Evolutionary conservation across 2,888 invertebrate genomes (phyloP), one percentile per base, ranked within the genome.

Genomic region (Orthosia cruda): DNA sequence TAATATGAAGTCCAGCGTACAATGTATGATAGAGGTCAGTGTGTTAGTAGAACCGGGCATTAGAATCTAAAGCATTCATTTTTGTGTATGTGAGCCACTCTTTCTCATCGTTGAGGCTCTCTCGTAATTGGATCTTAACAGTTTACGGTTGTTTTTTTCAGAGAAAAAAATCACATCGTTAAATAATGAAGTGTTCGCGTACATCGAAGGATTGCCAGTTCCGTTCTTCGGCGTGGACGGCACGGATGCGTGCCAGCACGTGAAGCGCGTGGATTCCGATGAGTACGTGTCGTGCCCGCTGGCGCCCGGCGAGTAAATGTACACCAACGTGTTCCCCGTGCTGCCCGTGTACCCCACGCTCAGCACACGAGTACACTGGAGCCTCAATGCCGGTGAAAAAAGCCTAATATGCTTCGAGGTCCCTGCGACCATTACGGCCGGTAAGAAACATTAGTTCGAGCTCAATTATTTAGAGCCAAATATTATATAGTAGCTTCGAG

Each of bases 171-270:
- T 97, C 16, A 87, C 92, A 4, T 92, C 89, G 2, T 83, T 98
- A 49, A 96, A 79, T 49, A 98, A 97, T 67, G 93, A 95, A 4
- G 98, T 98, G 5, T 93, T 93, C 45, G 94, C 92, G 0, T 32
- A 50, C 0, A 78, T 98, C 26, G 91, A 96, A 4, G 97, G 97
- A 0, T 83, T 98, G 0, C 97, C 97, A 0, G 92, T 98, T 67
- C 98, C 98, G 0, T 98, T 98, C 90, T 91, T 98, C 32, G 98
- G 98, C 13, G 98, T 98, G 61, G 97, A 98, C 85, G 97, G 97
- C 15, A 97, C 96, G 52, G 96, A 96, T 81, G 98, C 98, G 13
- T 98, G 98, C 86, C 91, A 94, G 4, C 94, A 97, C 71, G 94
- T 97, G 72, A 81, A 76, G 23, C 84, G 82, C 23, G 92, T 91